Evolutionary conservation across 2,888 invertebrate species (phyloP), one percentile per base, ranked within the genome.

Genomic region (Pandemis corylana): DNA sequence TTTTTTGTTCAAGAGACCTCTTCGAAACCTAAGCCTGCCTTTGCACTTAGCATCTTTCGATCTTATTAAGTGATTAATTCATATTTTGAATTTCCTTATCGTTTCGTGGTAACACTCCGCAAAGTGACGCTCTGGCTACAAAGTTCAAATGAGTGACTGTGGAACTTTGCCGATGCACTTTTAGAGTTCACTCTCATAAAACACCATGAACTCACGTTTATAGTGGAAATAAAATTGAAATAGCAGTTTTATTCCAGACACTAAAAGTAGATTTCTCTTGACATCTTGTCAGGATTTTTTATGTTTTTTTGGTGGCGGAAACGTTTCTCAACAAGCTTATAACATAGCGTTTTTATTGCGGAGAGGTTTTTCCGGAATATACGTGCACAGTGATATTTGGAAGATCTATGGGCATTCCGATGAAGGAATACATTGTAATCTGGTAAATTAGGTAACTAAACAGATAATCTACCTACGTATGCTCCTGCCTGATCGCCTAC

Each of bases 131-230:
- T 44, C 63, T 28, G 63, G 73, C 46, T 13, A 49, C 15, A 67
- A 72, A 68, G 63, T 73, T 68, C 41, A 42, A 20, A 68, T 73
- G 73, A 68, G 59, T 68, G 68, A 68, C 68, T 73, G 64, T 49
- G 42, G 68, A 73, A 73, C 68, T 73, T 73, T 6, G 63, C 13
- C 36, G 63, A 51, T 73, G 73, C 73, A 73, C 49, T 64, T 71
- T 71, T 44, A 9, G 49, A 56, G 68, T 68, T 59, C 36, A n/a
- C 20, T 69, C 68, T 64, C 56, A 59, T 46, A 46, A 46, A 46
- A n/a, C 42, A 28, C 63, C 15, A 12, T 15, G 53, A 36, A 68
- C 28, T 13, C 28, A 42, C 41, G 5, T 61, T 56, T 66, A 46
- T 44, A 13, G n/a, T 41, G 13, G 51, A 46, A 66, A 51, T 62